These are phyloP conservation scores for Morinoia aosen DNA, from an alignment of 2,888 invertebrate genomes.

Conservation along the genomic window DNA sequence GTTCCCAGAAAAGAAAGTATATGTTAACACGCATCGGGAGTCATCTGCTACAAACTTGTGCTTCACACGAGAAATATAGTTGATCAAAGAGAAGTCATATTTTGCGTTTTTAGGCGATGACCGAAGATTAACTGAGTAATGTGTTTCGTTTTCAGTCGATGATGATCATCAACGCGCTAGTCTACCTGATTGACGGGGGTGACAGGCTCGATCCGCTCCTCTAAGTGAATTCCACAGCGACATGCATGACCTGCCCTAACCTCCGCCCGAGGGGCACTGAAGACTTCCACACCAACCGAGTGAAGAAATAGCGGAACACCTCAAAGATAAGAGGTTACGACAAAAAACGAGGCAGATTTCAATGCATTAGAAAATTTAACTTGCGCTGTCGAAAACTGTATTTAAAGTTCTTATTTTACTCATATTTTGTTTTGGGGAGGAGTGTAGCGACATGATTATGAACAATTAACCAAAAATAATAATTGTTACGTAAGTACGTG, in stretches of 20 bases:
- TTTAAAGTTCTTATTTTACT: neutral
- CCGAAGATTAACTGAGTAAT: no score
- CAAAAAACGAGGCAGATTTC: neutral
- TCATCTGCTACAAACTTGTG: no score
- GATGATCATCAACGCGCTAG: slow-evolving; percentile 68
- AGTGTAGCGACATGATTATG: neutral
- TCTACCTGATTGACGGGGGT: slow-evolving; percentile 68
- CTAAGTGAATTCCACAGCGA: slow-evolving; percentile 56
- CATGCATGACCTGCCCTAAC: neutral
- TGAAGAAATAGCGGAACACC: neutral
- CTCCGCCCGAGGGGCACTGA: neutral
- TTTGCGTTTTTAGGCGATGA: no score
- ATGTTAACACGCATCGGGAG: no score
- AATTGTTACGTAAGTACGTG: neutral
- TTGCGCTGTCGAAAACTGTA: neutral
- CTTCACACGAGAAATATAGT: no score
- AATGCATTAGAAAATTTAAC: neutral
- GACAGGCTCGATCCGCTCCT: slow-evolving; percentile 62
- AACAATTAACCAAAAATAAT: neutral
- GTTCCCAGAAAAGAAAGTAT: no score
- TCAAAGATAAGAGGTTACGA: neutral
- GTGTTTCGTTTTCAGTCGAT: slow-evolving; percentile 65
- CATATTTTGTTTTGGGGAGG: neutral
- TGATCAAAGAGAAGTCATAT: no score
- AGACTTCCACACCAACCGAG: neutral